A percentile compares a stretch with the other conserved stretches of the same genome.
Conservation (phyloP, 1,140 invertebrate genomes). For the Sminthurides bifidus region DNA sequence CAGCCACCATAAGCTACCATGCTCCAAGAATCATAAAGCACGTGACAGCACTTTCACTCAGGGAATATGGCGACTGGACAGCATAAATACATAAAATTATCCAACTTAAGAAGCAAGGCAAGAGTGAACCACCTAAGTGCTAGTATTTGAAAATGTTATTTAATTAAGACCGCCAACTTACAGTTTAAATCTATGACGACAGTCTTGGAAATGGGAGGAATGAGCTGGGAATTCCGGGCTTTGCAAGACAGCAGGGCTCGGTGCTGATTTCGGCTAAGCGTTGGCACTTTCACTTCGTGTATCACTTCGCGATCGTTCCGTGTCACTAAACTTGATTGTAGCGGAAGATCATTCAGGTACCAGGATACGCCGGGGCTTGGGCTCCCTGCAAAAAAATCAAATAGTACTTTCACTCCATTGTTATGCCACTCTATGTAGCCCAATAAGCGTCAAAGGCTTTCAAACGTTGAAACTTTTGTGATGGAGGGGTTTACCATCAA, state of each 20-base stretch:
- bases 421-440: too few relatives aligned
- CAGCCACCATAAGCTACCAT: not conserved
- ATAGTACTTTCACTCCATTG: too few relatives aligned
- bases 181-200: conserved; percentile 31
- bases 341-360: conserved; percentile 31
- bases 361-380: conserved; percentile 41
- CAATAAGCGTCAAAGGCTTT: too few relatives aligned
- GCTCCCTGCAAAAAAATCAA: conserved; percentile 38
- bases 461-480: too few relatives aligned
- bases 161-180: conserved; percentile 15
- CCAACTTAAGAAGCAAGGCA: not conserved
- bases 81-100: not conserved
- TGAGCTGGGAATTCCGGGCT: conserved; percentile 29
- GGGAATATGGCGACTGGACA: not conserved
- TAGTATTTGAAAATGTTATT: not conserved
- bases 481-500: too few relatives aligned
- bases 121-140: not conserved
- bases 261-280: conserved; percentile 28
- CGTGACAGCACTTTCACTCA: not conserved
- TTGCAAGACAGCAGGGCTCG: conserved; percentile 24
- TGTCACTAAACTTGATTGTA: conserved; percentile 22
- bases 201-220: conserved; percentile 31
- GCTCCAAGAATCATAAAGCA: not conserved
- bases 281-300: conserved; percentile 32
- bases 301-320: conserved; percentile 30